Evolutionary conservation across 2,797 vertebrate species (phyloP), one percentile per base, ranked within the genome.

Genomic region (Nyctibius grandis): DNA sequence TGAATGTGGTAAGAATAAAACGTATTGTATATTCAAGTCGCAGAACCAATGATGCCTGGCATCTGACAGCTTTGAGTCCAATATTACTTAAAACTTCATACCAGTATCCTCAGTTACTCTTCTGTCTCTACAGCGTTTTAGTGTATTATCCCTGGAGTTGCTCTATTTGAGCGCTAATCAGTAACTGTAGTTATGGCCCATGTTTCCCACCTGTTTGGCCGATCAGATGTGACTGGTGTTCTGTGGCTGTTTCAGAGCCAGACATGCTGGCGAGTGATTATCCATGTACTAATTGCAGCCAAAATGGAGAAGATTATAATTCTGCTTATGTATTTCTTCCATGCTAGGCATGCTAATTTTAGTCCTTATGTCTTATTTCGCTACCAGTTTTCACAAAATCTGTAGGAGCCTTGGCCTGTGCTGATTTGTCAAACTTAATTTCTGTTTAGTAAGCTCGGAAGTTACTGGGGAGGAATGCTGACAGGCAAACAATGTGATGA

Each of bases 191-290:
- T 34, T 73, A 28, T 5, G 8, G 23, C 28, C 28, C 3, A 0
- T 31, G 11, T 42, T 88, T 80, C 38, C 47, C 5, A 8, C 50
- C 68, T 56, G 9, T 74, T 87, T 59, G 44, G 12, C 48, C 1
- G 1, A 14, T 67, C 22, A 40, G 53, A 34, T 53, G 47, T 44
- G 53, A 40, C 69, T 63, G 38, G 15, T 89, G 59, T 82, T 88
- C 25, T 34, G 3, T 59, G 45, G 9, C 33, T 90, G 50, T 5
- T 94, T 93, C 29, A n/a, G 67, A 85, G 51, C 44, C 76, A 77
- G 38, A n/a, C 0, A 0, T 65, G 18, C 38, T 90, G 53, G 59
- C 1, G 0, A 53, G 15, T 50, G 33, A 57, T 29, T 73, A 11
- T 79, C 40, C 22, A 12, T 48, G 6, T 61, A 18, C 67, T 76